phyloP scores from a whole-genome alignment of 2,113 vertebrate genomes.

The Felis chaus region DNA sequence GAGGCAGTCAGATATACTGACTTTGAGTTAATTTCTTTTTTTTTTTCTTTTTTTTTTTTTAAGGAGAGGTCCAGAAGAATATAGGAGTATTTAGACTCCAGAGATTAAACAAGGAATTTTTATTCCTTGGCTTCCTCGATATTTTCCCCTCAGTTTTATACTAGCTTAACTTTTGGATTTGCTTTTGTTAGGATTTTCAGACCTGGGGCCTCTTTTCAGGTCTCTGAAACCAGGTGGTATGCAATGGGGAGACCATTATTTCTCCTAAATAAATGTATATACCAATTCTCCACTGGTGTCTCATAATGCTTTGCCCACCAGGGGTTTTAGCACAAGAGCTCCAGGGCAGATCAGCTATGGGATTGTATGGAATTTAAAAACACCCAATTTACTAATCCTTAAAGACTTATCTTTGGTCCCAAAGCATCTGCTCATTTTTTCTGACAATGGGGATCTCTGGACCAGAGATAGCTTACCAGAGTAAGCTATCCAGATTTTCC shows the following conservation, averaged over 20 bases:
- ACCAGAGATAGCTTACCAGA: neutral
- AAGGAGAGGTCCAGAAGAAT: neutral
- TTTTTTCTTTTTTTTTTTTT: neutral
- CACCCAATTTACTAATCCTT: neutral
- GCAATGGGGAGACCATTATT: neutral
- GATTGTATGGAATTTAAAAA: constrained; percentile 49
- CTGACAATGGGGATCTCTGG: neutral
- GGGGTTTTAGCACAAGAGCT: neutral
- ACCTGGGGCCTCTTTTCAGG: neutral
- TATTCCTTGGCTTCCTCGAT: neutral
- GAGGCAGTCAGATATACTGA: constrained; percentile 48
- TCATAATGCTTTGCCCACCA: accelerated
- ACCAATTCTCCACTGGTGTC: neutral
- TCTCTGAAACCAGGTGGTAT: neutral
- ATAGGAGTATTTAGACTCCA: neutral
- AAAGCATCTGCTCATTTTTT: neutral
- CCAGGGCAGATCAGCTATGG: neutral
- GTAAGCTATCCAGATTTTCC: neutral
- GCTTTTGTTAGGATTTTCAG: constrained; percentile 21
- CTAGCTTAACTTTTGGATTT: neutral
- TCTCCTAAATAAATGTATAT: neutral
- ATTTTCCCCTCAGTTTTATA: neutral
- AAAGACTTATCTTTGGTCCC: neutral
- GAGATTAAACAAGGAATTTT: constrained; percentile 37
- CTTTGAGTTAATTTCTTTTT: neutral